These are phyloP conservation scores for Bombus confusus DNA, from an alignment of 1,140 invertebrate genomes.

Conservation along the genomic window DNA sequence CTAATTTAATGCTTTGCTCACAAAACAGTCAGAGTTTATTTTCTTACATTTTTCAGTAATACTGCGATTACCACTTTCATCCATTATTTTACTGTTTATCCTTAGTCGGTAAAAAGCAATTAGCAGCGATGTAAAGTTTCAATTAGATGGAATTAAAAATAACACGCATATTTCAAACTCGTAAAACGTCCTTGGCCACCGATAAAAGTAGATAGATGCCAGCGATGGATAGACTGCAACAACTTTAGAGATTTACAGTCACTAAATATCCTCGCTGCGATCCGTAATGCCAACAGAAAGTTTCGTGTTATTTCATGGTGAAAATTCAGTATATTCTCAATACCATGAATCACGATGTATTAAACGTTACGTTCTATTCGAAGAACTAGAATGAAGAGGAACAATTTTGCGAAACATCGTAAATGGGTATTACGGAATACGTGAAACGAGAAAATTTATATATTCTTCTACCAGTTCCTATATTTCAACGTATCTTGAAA, in stretches of 20 bases:
- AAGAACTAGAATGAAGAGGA: neutral
- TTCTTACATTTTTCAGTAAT: neutral
- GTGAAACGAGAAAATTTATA: neutral
- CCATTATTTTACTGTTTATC: too few relatives aligned
- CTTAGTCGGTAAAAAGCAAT: neutral
- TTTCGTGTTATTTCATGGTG: conserved; percentile 52
- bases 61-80: too few relatives aligned
- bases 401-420: neutral
- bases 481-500: neutral
- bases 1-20: too few relatives aligned
- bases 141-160: conserved; percentile 48
- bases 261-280: conserved; percentile 58
- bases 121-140: conserved; percentile 8
- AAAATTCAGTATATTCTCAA: conserved; percentile 38
- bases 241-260: conserved; percentile 61
- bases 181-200: conserved; percentile 47
- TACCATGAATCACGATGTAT: conserved; percentile 51
- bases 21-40: too few relatives aligned
- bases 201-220: conserved; percentile 57
- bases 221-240: conserved; percentile 54
- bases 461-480: neutral
- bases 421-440: neutral
- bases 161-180: neutral
- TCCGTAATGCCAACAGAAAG: conserved; percentile 31
- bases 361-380: conserved; percentile 26